Percentiles rank a stretch among this genome's conserved stretches.
Conservation (phyloP, 2,113 vertebrate genomes). For the Neotragus moschatus region DNA sequence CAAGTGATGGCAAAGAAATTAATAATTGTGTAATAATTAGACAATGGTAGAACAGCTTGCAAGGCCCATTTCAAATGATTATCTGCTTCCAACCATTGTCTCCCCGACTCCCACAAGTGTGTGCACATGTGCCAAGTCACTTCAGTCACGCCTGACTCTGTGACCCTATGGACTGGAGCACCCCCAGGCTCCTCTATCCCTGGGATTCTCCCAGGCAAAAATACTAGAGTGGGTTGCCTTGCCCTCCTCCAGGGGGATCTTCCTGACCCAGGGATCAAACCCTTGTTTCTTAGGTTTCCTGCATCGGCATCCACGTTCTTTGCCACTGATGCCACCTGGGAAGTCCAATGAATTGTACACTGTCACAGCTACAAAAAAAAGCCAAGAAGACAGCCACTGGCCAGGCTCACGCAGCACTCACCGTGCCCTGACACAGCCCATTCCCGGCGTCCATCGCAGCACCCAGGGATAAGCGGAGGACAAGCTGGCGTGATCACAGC, state of each 20-base stretch:
- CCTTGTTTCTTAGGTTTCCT: background rate
- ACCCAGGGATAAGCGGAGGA: background rate
- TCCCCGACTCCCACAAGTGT: background rate
- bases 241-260: background rate
- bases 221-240: background rate
- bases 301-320: background rate
- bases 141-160: background rate
- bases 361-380: background rate
- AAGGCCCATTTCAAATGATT: background rate
- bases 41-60: background rate
- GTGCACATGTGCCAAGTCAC: background rate
- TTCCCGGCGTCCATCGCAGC: fast-evolving
- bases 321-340: background rate
- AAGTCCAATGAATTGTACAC: background rate
- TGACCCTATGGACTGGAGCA: background rate
- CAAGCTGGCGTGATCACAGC: no score
- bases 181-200: background rate
- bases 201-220: background rate
- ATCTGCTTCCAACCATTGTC: background rate
- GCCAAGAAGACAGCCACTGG: background rate
- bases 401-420: background rate
- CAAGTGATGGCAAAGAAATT: background rate
- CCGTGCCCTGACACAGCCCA: background rate
- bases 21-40: background rate
- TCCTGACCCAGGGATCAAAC: background rate